These are phyloP conservation scores for Phalera bucephala DNA, from an alignment of 2,888 invertebrate genomes.

Conservation along the genomic window DNA sequence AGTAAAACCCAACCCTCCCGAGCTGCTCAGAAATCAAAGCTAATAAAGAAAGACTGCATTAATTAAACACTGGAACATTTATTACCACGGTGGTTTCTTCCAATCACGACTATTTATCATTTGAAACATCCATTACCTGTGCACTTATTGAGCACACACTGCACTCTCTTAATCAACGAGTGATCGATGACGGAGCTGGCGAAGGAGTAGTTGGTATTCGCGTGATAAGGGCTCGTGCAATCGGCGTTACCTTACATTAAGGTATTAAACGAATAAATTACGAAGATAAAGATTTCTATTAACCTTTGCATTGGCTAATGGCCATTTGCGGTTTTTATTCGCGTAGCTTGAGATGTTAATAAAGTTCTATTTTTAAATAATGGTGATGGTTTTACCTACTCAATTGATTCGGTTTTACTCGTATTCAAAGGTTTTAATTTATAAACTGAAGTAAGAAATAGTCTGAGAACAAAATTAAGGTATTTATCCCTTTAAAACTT, in stretches of 20 bases:
- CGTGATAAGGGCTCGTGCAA: constrained; percentile 30
- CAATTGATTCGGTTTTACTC: not conserved
- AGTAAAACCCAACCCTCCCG: not conserved
- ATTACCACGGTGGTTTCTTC: constrained; percentile 3
- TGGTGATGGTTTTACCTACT: no score
- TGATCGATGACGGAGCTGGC: constrained; percentile 11
- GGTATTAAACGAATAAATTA: constrained; percentile 35
- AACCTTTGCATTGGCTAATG: not conserved
- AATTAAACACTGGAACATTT: not conserved
- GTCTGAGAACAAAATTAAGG: no score
- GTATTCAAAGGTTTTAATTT: no score
- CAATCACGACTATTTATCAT: not conserved
- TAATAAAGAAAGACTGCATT: not conserved
- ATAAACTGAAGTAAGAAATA: no score
- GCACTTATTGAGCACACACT: constrained; percentile 19
- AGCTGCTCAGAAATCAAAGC: not conserved
- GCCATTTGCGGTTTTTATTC: not conserved
- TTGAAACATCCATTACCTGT: constrained; percentile 17
- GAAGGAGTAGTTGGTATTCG: constrained; percentile 25
- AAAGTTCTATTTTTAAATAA: not conserved
- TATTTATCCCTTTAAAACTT: no score
- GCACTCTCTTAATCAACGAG: constrained; percentile 21
- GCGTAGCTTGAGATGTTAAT: not conserved
- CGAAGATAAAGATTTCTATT: constrained; percentile 11
- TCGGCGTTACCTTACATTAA: constrained; percentile 12